Percentiles rank a stretch among this genome's conserved stretches.
These are phyloP conservation scores for Emydocephalus ijimae DNA, from an alignment of 2,113 vertebrate genomes.

Conservation along the genomic window DNA sequence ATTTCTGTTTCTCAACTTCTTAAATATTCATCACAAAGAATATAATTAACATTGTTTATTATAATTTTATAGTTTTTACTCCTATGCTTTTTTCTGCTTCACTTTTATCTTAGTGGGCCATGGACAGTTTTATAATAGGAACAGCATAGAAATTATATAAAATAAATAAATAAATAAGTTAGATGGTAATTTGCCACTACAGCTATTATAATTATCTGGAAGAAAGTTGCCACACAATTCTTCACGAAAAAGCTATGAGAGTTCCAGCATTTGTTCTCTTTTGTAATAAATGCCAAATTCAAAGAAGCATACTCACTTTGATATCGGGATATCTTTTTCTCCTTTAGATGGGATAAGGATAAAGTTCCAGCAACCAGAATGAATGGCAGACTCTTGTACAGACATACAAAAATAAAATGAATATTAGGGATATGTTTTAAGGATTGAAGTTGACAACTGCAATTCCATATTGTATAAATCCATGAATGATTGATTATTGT, in stretches of 20 bases:
- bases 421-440: background rate
- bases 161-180: background rate
- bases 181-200: background rate
- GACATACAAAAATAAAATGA: background rate
- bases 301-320: background rate
- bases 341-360: background rate
- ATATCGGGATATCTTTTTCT: background rate
- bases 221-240: rapidly evolving
- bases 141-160: background rate
- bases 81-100: background rate
- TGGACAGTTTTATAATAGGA: background rate
- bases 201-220: background rate
- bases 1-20: background rate
- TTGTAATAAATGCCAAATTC: background rate
- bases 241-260: background rate
- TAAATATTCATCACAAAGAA: background rate
- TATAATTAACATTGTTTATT: background rate
- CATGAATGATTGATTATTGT: background rate
- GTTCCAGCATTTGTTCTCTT: background rate
- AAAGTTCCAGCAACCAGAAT: background rate
- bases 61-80: background rate
- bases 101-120: background rate
- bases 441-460: background rate
- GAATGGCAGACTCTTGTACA: background rate
- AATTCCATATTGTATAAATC: background rate